Conservation (phyloP, 1,140 invertebrate genomes). For the Parasteatoda tepidariorum region DNA sequence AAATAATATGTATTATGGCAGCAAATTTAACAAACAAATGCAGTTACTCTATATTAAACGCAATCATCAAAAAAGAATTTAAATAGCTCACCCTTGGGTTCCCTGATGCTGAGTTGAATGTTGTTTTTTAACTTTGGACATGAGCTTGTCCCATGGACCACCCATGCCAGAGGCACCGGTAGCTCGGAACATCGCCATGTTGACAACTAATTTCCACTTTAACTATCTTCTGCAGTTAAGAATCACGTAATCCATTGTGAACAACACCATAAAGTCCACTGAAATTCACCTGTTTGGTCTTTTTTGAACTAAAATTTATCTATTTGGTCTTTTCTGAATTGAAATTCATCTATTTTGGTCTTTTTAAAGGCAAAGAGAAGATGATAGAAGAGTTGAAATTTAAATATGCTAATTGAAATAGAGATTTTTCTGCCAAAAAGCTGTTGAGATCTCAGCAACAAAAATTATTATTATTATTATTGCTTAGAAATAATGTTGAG, state of each 20-base stretch:
- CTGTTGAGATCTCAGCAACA: background rate
- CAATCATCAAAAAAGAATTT: too few species aligned
- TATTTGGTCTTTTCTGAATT: too few species aligned
- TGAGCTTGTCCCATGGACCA: conserved; percentile 62
- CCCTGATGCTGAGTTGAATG: conserved; percentile 24
- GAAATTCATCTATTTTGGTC: background rate
- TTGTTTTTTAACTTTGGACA: conserved; percentile 70
- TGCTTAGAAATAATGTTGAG: background rate
- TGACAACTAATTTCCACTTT: background rate
- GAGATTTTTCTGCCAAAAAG: background rate
- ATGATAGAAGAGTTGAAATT: background rate
- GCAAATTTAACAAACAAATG: too few species aligned
- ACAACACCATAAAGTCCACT: background rate
- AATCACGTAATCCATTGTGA: background rate
- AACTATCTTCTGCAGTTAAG: background rate
- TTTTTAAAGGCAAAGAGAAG: background rate
- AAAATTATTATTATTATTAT: background rate
- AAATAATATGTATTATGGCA: too few species aligned
- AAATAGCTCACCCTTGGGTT: conserved; percentile 29
- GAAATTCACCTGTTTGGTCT: too few species aligned
- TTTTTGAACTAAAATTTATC: too few species aligned
- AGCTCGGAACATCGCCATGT: conserved; percentile 40
- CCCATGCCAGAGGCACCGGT: conserved; percentile 50
- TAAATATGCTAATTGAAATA: background rate
- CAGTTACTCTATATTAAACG: too few species aligned